These are phyloP conservation scores for Pteruthius melanotis DNA, from an alignment of 2,113 vertebrate species.

Conservation along the genomic window DNA sequence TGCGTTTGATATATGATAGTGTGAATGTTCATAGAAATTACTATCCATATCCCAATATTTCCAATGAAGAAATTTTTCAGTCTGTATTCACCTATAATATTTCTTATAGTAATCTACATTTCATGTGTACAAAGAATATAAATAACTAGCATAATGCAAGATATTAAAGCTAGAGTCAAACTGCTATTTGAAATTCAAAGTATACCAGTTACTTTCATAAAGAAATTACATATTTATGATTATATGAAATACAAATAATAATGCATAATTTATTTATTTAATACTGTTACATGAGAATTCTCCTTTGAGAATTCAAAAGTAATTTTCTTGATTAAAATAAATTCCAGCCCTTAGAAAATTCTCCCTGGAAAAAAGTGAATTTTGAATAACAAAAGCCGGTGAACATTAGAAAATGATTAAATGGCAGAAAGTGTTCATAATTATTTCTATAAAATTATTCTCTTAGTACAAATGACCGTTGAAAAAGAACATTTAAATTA, in stretches of 20 bases:
- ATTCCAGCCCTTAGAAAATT: not conserved
- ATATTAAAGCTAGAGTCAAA: not conserved
- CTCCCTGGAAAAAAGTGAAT: not conserved
- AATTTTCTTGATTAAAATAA: constrained; percentile 10
- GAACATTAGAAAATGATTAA: not conserved
- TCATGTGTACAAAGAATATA: not conserved
- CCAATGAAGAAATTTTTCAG: not conserved
- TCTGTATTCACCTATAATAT: not conserved
- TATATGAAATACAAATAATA: constrained; percentile 19
- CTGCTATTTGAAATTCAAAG: constrained; percentile 17
- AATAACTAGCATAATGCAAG: not conserved
- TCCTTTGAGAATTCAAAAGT: not conserved
- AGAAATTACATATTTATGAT: constrained; percentile 1
- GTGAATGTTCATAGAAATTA: not conserved
- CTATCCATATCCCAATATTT: not conserved
- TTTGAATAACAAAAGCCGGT: not conserved
- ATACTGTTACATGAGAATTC: not conserved
- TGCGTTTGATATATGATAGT: not conserved
- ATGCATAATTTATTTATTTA: constrained; percentile 7
- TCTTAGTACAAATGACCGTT: not conserved
- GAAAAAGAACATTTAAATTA: not conserved
- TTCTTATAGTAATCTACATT: not conserved
- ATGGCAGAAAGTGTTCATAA: not conserved
- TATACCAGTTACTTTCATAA: not conserved
- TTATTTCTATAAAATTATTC: not conserved